Evolutionary conservation across 37 sponge, comb jelly and placozoan species (phyloP).

Genomic region (Dysidea cf. avara): DNA sequence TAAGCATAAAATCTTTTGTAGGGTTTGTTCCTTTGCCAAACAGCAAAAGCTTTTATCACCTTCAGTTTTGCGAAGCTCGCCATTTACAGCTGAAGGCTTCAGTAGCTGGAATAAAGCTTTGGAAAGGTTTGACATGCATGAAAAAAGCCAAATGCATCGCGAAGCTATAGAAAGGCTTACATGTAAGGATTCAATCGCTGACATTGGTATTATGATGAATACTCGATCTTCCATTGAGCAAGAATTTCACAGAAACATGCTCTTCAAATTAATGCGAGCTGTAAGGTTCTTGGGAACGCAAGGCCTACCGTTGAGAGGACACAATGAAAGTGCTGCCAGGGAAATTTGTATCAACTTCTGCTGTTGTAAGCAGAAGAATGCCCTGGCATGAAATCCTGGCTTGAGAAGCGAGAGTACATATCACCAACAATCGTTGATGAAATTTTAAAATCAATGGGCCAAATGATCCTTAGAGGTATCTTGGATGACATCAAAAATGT

Average conservation of each 20-base stretch:
- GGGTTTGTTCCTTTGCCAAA: too few relatives aligned
- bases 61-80: too few relatives aligned
- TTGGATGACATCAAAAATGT: conserved; percentile 5
- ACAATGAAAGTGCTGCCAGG: conserved; percentile 24
- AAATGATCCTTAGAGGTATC: neutral
- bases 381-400: neutral
- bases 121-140: conserved; percentile 19
- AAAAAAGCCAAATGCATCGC: conserved; percentile 2
- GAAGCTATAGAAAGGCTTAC: conserved; percentile 15
- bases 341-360: too few relatives aligned
- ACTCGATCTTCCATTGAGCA: conserved; percentile 12
- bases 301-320: conserved; percentile 19
- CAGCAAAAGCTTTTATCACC: too few relatives aligned
- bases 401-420: neutral
- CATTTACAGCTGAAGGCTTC: conserved; percentile 12
- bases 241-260: conserved; percentile 2
- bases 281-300: conserved; percentile 15
- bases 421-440: neutral
- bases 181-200: neutral
- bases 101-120: conserved; percentile 27
- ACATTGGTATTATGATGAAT: neutral
- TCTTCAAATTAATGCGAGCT: conserved; percentile 5
- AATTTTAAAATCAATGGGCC: neutral
- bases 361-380: conserved; percentile 6
- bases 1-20: too few relatives aligned